Percentiles rank a stretch among this genome's conserved stretches.
Conservation (phyloP, 2,113 vertebrate species). For the Catharus bicknelli region DNA sequence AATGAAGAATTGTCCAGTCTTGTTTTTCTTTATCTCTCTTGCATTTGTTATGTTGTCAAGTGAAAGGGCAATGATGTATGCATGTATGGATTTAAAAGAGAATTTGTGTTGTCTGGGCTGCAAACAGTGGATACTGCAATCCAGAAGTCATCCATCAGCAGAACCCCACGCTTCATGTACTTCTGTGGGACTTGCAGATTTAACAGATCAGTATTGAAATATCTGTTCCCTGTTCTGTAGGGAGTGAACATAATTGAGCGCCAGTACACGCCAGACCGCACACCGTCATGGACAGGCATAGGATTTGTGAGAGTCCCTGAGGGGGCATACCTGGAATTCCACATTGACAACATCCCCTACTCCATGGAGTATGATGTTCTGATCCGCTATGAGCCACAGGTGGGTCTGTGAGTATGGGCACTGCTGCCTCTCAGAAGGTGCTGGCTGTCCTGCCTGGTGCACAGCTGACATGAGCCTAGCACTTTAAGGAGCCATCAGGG, state of each 20-base stretch:
- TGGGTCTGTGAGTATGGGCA: slow-evolving; percentile 34
- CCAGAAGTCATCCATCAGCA: background rate
- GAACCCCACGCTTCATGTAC: background rate
- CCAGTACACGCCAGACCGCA: slow-evolving; percentile 83
- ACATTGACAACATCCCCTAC: slow-evolving; percentile 89
- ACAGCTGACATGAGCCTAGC: background rate
- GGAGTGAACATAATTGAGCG: slow-evolving; percentile 85
- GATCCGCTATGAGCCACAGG: slow-evolving; percentile 96
- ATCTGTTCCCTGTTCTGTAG: slow-evolving; percentile 58
- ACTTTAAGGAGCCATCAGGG: background rate
- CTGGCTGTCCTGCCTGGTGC: background rate
- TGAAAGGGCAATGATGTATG: background rate
- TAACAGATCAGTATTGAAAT: background rate
- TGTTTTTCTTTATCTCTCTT: background rate
- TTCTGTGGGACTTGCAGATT: background rate
- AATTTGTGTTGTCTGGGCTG: background rate
- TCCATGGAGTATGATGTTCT: slow-evolving; percentile 96
- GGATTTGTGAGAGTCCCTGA: slow-evolving; percentile 93
- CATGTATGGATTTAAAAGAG: background rate
- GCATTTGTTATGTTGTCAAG: background rate
- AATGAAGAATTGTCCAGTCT: background rate
- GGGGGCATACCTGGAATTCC: slow-evolving; percentile 90
- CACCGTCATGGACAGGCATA: slow-evolving; percentile 92
- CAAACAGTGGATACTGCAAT: background rate
- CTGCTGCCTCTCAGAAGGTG: background rate